Conservation (phyloP, 2,113 vertebrate genomes). For the Eurypyga helias region DNA sequence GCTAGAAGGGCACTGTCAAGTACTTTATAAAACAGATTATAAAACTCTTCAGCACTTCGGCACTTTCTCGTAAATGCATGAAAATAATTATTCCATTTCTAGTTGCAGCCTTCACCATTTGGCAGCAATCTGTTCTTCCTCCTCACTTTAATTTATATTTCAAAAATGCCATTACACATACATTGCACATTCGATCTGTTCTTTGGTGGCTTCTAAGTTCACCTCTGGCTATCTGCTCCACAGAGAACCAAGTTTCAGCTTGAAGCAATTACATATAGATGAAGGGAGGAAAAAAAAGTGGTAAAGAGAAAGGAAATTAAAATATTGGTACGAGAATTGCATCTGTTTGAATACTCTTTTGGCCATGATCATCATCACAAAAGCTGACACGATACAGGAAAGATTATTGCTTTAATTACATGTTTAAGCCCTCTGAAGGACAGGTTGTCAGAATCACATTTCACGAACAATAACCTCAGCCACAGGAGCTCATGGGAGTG, state of each 20-base stretch:
- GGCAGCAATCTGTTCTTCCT: neutral
- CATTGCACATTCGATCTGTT: neutral
- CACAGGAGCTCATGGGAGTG: neutral
- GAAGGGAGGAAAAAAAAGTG: neutral
- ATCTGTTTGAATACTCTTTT: neutral
- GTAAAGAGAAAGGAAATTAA: neutral
- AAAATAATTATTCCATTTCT: slow-evolving; percentile 42
- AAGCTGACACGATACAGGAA: neutral
- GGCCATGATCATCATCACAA: neutral
- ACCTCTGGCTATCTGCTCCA: neutral
- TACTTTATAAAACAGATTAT: slow-evolving; percentile 44
- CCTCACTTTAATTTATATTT: neutral
- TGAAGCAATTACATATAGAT: neutral
- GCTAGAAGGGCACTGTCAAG: slow-evolving; percentile 1
- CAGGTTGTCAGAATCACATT: neutral
- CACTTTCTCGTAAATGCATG: slow-evolving; percentile 4
- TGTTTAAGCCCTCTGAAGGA: neutral
- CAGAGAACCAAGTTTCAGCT: neutral
- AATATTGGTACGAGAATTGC: neutral
- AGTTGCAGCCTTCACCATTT: slow-evolving; percentile 19
- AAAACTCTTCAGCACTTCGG: slow-evolving; percentile 35
- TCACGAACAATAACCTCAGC: neutral
- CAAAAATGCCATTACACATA: neutral
- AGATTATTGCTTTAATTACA: neutral
- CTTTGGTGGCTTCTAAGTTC: neutral